These are phyloP conservation scores for Drosophila gaucha DNA, from an alignment of 2,888 invertebrate species.

Conservation along the genomic window DNA sequence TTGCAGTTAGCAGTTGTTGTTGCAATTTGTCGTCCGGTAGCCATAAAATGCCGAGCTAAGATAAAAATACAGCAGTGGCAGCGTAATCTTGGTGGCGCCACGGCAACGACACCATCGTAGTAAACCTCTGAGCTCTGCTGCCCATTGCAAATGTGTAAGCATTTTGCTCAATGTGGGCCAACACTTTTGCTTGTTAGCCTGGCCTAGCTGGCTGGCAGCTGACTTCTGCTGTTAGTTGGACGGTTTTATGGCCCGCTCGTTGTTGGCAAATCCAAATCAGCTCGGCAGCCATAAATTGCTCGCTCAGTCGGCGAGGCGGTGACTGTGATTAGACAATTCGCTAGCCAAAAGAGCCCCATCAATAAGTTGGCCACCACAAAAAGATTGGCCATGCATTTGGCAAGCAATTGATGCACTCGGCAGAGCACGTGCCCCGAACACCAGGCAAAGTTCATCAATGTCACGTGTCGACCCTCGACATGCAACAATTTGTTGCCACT, in stretches of 20 bases:
- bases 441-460: conserved; percentile 75
- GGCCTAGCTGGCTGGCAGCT: conserved; percentile 18
- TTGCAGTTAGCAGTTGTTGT: conserved; percentile 32
- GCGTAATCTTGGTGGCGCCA: conserved; percentile 70
- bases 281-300: conserved; percentile 64
- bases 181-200: conserved; percentile 72
- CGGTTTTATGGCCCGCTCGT: conserved; percentile 48
- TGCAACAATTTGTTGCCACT: conserved; percentile 69
- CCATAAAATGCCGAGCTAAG: conserved; percentile 67
- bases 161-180: conserved; percentile 50
- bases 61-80: conserved; percentile 69
- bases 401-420: conserved; percentile 7
- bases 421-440: conserved; percentile 29
- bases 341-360: conserved; percentile 54
- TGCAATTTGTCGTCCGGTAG: conserved; percentile 40
- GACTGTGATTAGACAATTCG: conserved; percentile 72
- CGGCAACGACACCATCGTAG: conserved; percentile 45
- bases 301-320: conserved; percentile 9
- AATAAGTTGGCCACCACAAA: conserved; percentile 46
- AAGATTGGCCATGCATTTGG: conserved; percentile 45
- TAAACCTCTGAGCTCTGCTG: conserved; percentile 44
- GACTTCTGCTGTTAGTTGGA: conserved; percentile 48
- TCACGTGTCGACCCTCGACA: conserved; percentile 59
- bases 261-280: conserved; percentile 56
- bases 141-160: conserved; percentile 46